A percentile compares a stretch with the other conserved stretches of the same genome.
Evolutionary conservation across 2,113 vertebrate species (phyloP).

Genomic region (Phalacrocorax brasilianus): DNA sequence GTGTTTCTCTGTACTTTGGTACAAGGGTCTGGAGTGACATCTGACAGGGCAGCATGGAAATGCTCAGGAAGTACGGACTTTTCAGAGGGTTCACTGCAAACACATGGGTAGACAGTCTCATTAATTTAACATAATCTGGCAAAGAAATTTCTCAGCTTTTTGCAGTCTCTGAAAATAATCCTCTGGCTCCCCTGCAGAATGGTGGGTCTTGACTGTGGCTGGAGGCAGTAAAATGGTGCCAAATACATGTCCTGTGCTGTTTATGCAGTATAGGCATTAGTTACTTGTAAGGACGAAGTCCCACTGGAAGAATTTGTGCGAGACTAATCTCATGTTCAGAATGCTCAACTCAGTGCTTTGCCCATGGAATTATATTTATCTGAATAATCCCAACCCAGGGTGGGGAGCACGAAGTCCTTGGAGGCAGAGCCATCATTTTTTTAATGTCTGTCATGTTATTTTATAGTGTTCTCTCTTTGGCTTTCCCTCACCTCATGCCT

Average conservation of each 20-base stretch:
- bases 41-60: background rate
- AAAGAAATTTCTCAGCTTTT: background rate
- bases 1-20: background rate
- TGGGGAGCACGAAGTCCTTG: background rate
- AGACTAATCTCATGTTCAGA: background rate
- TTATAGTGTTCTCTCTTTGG: background rate
- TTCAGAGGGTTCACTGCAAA: background rate
- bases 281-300: background rate
- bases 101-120: background rate
- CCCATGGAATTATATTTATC: background rate
- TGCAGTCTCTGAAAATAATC: background rate
- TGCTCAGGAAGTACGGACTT: background rate
- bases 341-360: background rate
- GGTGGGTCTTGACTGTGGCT: background rate
- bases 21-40: background rate
- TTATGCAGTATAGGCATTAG: background rate
- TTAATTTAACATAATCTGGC: background rate
- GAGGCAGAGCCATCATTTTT: background rate
- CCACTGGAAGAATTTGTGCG: background rate
- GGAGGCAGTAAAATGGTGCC: background rate
- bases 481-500: background rate
- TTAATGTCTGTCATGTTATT: background rate
- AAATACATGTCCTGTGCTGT: background rate
- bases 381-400: background rate
- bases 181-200: background rate